These are phyloP conservation scores for Itoplectis maculator DNA, from an alignment of 2,888 invertebrate species.

Conservation along the genomic window DNA sequence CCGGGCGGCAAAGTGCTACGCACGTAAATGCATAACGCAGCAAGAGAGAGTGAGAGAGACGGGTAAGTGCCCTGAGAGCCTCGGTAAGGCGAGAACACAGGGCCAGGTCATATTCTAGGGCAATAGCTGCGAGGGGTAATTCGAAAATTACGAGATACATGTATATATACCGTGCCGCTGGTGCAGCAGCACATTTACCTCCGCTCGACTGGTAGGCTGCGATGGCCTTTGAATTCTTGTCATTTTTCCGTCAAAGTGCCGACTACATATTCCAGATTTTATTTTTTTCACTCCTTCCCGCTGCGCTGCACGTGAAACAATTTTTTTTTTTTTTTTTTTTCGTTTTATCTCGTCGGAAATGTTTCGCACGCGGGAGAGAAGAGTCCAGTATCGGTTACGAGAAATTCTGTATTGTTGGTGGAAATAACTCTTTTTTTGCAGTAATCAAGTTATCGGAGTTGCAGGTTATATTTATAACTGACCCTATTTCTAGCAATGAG, in stretches of 20 bases:
- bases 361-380: background rate
- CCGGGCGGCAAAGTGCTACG: slow-evolving; percentile 20
- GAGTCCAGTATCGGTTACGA: too few species aligned
- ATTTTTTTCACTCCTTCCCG: background rate
- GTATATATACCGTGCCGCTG: too few species aligned
- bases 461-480: too few species aligned
- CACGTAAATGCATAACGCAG: slow-evolving; percentile 8
- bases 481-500: too few species aligned
- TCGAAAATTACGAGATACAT: background rate
- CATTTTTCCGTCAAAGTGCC: background rate
- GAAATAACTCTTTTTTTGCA: too few species aligned
- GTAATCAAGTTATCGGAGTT: too few species aligned
- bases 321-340: background rate
- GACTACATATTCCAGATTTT: background rate
- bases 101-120: slow-evolving; percentile 3
- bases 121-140: background rate
- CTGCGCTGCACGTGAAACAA: background rate
- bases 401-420: too few species aligned
- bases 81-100: background rate
- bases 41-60: background rate
- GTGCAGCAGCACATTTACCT: background rate
- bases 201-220: background rate
- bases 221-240: background rate
- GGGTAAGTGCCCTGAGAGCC: background rate
- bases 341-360: too few species aligned